Percentiles rank a stretch among this genome's conserved stretches.
Evolutionary conservation across 2,113 vertebrate species (phyloP).

Genomic region (Sinocyclocheilus rhinocerous): DNA sequence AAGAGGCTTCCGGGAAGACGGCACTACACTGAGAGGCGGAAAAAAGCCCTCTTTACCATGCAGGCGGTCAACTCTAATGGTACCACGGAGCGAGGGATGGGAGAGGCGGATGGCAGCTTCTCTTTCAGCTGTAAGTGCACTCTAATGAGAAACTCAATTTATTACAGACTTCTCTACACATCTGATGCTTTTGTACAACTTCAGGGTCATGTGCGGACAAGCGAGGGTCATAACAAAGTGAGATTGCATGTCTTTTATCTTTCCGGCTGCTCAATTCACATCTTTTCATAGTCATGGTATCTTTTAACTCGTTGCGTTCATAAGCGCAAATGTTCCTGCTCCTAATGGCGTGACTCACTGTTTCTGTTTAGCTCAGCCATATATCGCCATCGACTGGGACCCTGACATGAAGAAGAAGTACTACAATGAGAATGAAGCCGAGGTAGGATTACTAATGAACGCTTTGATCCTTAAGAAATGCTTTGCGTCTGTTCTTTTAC

Average conservation of each 20-base stretch:
- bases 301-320: background rate
- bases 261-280: background rate
- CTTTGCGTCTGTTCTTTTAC: background rate
- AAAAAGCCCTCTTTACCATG: slow-evolving; percentile 81
- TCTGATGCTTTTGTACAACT: background rate
- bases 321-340: background rate
- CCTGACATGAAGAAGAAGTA: slow-evolving; percentile 87
- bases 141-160: background rate
- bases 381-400: slow-evolving; percentile 89
- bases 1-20: slow-evolving; percentile 66
- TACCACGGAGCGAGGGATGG: slow-evolving; percentile 76
- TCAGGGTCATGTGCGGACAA: background rate
- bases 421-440: slow-evolving; percentile 86
- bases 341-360: background rate
- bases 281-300: background rate
- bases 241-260: background rate
- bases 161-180: background rate
- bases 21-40: slow-evolving; percentile 62
- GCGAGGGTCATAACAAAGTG: background rate
- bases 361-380: slow-evolving; percentile 79
- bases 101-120: slow-evolving; percentile 74
- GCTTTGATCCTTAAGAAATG: background rate
- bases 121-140: slow-evolving; percentile 76
- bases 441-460: slow-evolving; percentile 70
- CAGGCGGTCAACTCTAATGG: slow-evolving; percentile 87